Base-by-base conservation (phyloP, 2,797 vertebrate genomes). In the Rhyacichthys aspro region DNA sequence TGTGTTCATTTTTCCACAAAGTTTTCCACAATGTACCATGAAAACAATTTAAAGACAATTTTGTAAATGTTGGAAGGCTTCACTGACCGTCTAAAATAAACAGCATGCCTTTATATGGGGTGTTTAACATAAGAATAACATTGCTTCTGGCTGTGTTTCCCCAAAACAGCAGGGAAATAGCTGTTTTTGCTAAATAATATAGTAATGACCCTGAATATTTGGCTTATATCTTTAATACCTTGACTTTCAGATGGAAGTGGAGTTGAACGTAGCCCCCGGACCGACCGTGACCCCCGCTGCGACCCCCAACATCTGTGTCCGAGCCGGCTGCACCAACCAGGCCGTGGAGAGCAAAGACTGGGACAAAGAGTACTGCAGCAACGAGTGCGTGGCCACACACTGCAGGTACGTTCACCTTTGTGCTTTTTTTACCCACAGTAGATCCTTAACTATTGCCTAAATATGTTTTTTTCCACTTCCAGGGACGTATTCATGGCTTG, bases 321-420 rank as follows among this genome's bases (percentile, higher is more conserved):
- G 95, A 0, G 93, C 90, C 0, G 96, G 96, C 56, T 97, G 95
- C 76, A 94, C 87, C 55, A 97, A 96, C 74, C 86, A 90, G 0
- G 94, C 95, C 0, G 91, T 96, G 60, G 90, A 93, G 62, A 94
- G 92, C 83, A 92, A 91, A 58, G 95, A 96, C 88, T 97, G 95
- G 95, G 95, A 97, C 90, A 89, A 90, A 15, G 95, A 96, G 34
- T 97, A 96, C 79, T 97, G 95, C 80, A 97, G 95, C 88, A 96
- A 92, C 11, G 94, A 97, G 87, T 97, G 95, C 66, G 95, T 97
- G 12, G 95, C 95, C 54, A 95, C 93, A 5, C 96, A 97, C 77
- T 97, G 96, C 95, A 94, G 94, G 96, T 97, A 54, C 0, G 64
- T 70, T 0, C 7, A 5, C 43, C 1, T 28, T 28, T 6, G n/a